Conservation (phyloP, 23 tunicate species). For the Styela plicata region DNA sequence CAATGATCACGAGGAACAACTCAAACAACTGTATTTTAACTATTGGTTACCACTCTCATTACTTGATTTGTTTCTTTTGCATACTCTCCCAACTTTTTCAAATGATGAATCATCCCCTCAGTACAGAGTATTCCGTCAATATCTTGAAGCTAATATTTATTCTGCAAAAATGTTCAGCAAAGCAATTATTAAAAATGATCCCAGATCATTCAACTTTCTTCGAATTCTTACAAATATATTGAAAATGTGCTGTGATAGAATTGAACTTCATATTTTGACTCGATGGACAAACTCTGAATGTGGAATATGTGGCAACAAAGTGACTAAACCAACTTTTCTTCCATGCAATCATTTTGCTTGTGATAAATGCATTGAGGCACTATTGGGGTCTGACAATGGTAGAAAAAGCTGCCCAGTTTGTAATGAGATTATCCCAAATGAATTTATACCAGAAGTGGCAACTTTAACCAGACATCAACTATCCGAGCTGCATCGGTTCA, state of each 20-base stretch:
- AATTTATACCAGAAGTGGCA: conserved; percentile 8
- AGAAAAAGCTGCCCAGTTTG: not conserved
- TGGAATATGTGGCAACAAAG: conserved; percentile 15
- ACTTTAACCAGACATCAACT: conserved; percentile 15
- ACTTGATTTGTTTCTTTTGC: conserved; percentile 11
- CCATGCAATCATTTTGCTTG: conserved; percentile 60
- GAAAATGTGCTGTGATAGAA: conserved; percentile 38
- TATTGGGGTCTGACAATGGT: not conserved
- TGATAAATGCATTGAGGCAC: not conserved
- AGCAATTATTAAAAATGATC: conserved; percentile 17
- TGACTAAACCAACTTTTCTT: conserved; percentile 43
- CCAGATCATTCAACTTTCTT: conserved; percentile 30
- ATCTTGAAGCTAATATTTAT: not conserved
- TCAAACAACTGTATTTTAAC: too few relatives aligned
- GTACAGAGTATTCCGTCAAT: not conserved
- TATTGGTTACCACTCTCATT: conserved; percentile 6
- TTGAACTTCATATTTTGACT: conserved; percentile 26
- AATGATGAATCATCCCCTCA: not conserved
- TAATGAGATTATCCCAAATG: conserved; percentile 12
- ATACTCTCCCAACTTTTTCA: conserved; percentile 4
- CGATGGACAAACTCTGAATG: conserved; percentile 31
- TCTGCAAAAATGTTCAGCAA: conserved; percentile 10
- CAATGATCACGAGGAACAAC: too few relatives aligned
- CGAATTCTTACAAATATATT: conserved; percentile 40
- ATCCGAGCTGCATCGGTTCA: conserved; percentile 20